These are phyloP conservation scores for Lonchura striata DNA, from an alignment of 2,113 vertebrate genomes.

Conservation along the genomic window DNA sequence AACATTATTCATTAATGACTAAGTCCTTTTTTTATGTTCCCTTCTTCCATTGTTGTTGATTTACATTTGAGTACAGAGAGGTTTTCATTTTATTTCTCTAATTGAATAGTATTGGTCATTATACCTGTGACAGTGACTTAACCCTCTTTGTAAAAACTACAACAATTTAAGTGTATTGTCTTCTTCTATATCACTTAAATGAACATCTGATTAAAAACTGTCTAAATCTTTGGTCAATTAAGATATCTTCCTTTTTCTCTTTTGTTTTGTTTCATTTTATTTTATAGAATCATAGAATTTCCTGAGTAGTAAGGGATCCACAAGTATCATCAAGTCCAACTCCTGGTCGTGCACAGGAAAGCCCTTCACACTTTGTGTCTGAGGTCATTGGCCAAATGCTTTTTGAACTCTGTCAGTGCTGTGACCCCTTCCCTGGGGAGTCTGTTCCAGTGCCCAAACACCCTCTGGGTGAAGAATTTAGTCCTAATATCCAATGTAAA, in stretches of 20 bases:
- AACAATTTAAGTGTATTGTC: not conserved
- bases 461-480: not conserved
- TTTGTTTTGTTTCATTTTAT: not conserved
- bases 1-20: not conserved
- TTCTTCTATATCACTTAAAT: not conserved
- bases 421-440: not conserved
- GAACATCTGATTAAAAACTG: not conserved
- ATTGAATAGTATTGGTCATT: not conserved
- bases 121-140: not conserved
- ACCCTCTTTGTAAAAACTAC: not conserved
- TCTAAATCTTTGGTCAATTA: not conserved
- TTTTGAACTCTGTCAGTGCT: not conserved
- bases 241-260: not conserved
- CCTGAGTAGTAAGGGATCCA: not conserved
- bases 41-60: not conserved
- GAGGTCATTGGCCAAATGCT: not conserved
- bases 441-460: not conserved
- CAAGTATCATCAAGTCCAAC: not conserved
- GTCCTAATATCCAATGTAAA: not conserved
- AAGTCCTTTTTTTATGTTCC: not conserved
- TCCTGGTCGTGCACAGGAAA: not conserved
- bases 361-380: not conserved
- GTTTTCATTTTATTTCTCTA: not conserved
- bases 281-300: not conserved
- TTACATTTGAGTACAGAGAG: not conserved